Evolutionary conservation across 2,113 vertebrate genomes (phyloP), one percentile per base, ranked within the genome.

Genomic region (Zosterops japonicus): DNA sequence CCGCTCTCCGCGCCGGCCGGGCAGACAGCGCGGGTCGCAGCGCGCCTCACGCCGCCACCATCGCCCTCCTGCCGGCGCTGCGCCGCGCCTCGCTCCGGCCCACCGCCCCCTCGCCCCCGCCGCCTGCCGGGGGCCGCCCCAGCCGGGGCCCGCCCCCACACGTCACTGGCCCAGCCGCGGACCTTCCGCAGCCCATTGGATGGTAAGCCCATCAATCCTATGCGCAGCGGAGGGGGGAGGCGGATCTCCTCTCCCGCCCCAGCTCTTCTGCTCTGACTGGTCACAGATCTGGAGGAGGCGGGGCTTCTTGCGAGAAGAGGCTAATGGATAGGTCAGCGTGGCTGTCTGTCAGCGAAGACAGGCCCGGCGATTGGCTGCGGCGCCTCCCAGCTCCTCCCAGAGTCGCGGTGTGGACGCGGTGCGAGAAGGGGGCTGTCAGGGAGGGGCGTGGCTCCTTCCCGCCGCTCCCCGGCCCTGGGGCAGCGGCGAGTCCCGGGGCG

Each of bases 281-380:
- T 3, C 5, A 2, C 1, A 0, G 12, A 1, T 3, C 4, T 1
- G 0, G 5, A 3, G 11, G 15, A 42, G 95, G 89, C 46, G 84
- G 84, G 53, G 47, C 3, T 14, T 1, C 5, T 9, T 7, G 6
- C 1, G 4, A 47, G 15, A 3, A 7, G 4, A 0, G 8, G 28
- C 24, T 4, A 14, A 0, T 4, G 15, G 4, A 96, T 93, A 83
- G 93, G 89, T 0, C 6, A 14, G 2, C 0, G 1, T 0, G 0
- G 6, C 33, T 9, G 65, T 53, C 94, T 35, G 39, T 96, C 89
- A 88, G 3, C 9, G 1, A 18, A 2, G n/a, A 14, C 4, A 1
- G 5, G 23, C 4, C 2, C 18, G 17, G 35, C 16, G 31, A 84
- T 64, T 76, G 90, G 94, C 15, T 27, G 19, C 10, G 6, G 10